These are phyloP conservation scores for Pissodes strobi DNA, from an alignment of 1,140 invertebrate genomes.

Conservation along the genomic window DNA sequence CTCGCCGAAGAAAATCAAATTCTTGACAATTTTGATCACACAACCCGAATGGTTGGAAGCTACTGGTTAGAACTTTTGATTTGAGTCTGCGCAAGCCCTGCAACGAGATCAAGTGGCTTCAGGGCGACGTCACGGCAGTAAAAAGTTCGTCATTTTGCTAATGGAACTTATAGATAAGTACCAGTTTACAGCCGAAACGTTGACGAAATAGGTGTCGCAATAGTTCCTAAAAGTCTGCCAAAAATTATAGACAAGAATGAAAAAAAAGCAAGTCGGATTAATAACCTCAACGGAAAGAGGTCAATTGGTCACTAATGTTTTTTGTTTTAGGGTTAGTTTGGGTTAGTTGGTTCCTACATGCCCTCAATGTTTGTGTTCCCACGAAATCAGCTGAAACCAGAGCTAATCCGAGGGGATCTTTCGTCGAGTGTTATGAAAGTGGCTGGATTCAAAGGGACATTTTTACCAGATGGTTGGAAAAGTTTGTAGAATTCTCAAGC, in stretches of 20 bases:
- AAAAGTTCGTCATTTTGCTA: neutral
- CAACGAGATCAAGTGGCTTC: too few relatives aligned
- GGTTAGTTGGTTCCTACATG: too few relatives aligned
- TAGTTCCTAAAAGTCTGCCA: conserved; percentile 52
- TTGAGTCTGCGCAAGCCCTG: too few relatives aligned
- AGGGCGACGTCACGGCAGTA: neutral
- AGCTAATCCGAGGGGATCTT: conserved; percentile 31
- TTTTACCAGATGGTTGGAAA: conserved; percentile 50
- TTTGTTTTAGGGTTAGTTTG: conserved; percentile 54
- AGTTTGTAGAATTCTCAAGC: conserved; percentile 49
- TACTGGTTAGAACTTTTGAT: neutral
- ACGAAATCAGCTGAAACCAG: conserved; percentile 45
- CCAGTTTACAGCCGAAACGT: conserved; percentile 48
- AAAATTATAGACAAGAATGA: conserved; percentile 52
- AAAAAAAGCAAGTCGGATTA: conserved; percentile 52
- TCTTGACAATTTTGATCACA: too few relatives aligned
- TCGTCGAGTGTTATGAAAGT: conserved; percentile 31
- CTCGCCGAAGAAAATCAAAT: too few relatives aligned
- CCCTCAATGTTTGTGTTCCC: conserved; percentile 53
- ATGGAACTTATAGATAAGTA: conserved; percentile 5
- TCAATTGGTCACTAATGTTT: too few relatives aligned
- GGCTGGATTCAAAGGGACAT: conserved; percentile 48
- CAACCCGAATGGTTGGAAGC: conserved; percentile 2
- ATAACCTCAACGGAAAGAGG: conserved; percentile 51
- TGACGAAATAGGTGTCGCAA: too few relatives aligned